phyloP scores from a whole-genome alignment of 1,140 invertebrate genomes.

The Elysia chlorotica region DNA sequence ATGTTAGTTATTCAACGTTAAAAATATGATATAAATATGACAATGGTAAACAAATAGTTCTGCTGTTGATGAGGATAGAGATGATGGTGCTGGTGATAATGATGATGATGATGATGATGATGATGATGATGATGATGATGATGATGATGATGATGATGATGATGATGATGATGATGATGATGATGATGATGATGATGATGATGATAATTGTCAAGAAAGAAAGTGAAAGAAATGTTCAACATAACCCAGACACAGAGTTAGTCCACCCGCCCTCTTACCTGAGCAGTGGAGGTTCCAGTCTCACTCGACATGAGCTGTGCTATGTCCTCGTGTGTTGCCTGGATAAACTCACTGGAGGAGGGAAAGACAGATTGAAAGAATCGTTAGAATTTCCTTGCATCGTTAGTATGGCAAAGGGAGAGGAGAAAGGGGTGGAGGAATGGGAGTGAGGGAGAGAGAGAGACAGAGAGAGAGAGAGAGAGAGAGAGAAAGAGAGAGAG shows the following conservation, averaged over 20 bases:
- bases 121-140: conserved; percentile 3
- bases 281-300: conserved; percentile 41
- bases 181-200: conserved; percentile 11
- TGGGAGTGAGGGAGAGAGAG: neutral
- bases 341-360: conserved; percentile 43
- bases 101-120: conserved; percentile 12
- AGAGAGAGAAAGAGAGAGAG: neutral
- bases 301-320: conserved; percentile 49
- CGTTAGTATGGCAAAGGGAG: neutral
- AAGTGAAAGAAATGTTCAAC: no score
- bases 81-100: neutral
- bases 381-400: neutral
- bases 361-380: neutral
- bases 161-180: neutral
- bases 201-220: neutral
- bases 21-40: no score
- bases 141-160: conserved; percentile 10
- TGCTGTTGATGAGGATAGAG: no score
- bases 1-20: no score
- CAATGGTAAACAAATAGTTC: no score
- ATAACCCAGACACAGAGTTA: no score
- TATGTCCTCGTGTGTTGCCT: conserved; percentile 52
- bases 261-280: no score
- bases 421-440: neutral
- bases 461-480: neutral